Base-by-base conservation (phyloP, 2,888 invertebrate genomes). In the Schizotus pectinicornis region DNA sequence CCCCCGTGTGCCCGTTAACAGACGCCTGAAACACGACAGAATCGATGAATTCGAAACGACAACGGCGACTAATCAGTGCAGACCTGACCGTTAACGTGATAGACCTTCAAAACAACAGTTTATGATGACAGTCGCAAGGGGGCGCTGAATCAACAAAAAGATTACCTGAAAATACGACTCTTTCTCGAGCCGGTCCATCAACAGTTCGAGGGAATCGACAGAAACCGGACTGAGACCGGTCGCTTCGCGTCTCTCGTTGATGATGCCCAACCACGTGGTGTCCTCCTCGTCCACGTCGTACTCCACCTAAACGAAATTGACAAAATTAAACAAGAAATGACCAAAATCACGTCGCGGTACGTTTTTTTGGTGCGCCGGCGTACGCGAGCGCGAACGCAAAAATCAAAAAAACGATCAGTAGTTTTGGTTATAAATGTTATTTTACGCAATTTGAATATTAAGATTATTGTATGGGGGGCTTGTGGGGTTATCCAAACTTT, bases 251-350 rank as follows among this genome's bases (percentile, higher is more conserved):
- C 88, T 86, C 68, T 93, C 91, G 78, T 99, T 98, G 65, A 96
- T 89, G 51, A 94, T 85, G 33, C 88, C 85, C 59, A 99, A 80
- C 98, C 98, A 99, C 0, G 94, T 93, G 8, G 92, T 91, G 74
- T 99, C 98, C 81, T 98, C 98, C 77, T 98, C 98, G 78, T 99
- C 98, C 67, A 98, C 91, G 81, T 98, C 98, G 82, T 98, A 99
- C 78, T 98, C 98, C 6, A 89, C 88, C 76, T 76, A 36, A 48
- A 60, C 56, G 59, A 49, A 55, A 55, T 11, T 9, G 48, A 36
- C 11, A 3, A 30, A 13, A 14, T 12, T 32, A 37, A 49, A 30
- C 3, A n/a, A 49, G 50, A 48, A n/a, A n/a, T n/a, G n/a, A n/a
- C n/a, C n/a, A n/a, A n/a, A n/a, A n/a, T n/a, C n/a, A n/a, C n/a